Base-by-base conservation (phyloP, 2,888 invertebrate genomes). In the Watsonalla cultraria region DNA sequence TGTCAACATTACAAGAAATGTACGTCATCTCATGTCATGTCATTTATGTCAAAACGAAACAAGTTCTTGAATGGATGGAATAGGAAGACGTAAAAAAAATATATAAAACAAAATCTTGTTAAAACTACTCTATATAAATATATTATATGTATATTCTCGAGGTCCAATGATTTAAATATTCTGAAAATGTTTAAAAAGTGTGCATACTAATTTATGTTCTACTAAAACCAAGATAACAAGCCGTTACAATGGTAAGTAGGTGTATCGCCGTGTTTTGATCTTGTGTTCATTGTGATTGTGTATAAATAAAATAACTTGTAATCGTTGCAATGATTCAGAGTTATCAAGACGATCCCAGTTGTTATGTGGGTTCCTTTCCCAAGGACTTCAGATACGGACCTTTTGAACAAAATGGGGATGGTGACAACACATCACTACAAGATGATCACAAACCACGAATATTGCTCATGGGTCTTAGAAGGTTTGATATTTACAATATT, bases 371-470 rank as follows among this genome's bases (percentile, higher is more conserved):
- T 42, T 92, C 93, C 34, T 98, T 98, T 82, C 97, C 98, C 7
- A 97, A 97, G 82, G 96, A 97, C 78, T 98, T 97, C 87, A 97
- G 96, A 47, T 98, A 98, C 83, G 96, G 97, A 2, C 94, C 95
- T 9, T 97, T 96, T 74, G 97, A 97, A 78, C 96, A 95, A 55
- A 96, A 96, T 72, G 94, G 92, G 48, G 95, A 95, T 68, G 93
- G 93, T 46, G 91, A 91, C 66, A 92, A 80, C 64, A 84, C 92
- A 47, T 92, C 93, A 50, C 78, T 92, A 55, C 92, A 93, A 49
- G 94, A 94, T 52, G 96, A 97, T 74, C 95, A 96, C 67, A 98
- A 98, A 81, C 98, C 99, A 49, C 93, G 98, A 67, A 98, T 99
- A 74, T 91, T 99, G 42, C 89, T 99, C 33, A 98, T 99, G 98